phyloP scores from a whole-genome alignment of 1,140 invertebrate genomes.

The Hormaphis cornu region DNA sequence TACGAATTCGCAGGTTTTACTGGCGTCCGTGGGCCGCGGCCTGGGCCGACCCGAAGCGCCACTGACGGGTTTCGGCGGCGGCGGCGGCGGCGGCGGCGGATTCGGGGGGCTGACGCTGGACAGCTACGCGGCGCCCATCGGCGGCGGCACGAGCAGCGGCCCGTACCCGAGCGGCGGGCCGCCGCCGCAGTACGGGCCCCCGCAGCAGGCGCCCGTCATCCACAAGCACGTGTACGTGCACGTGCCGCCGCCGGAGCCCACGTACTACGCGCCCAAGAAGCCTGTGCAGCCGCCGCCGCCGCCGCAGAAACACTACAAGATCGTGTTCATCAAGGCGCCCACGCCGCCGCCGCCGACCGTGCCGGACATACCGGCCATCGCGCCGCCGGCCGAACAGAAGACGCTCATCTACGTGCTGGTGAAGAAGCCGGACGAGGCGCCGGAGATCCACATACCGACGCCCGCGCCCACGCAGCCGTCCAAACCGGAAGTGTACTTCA shows the following conservation, averaged over 20 bases:
- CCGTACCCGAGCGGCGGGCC: conserved; percentile 47
- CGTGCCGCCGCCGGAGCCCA: conserved; percentile 71
- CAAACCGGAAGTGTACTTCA: conserved; percentile 80
- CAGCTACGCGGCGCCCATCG: conserved; percentile 39
- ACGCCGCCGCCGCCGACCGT: conserved; percentile 67
- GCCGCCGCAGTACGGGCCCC: conserved; percentile 58
- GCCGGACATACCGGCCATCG: conserved; percentile 58
- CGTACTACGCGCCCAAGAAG: conserved; percentile 51
- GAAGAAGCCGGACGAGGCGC: conserved; percentile 74
- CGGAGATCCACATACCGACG: conserved; percentile 65
- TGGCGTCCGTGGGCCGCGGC: conserved; percentile 35
- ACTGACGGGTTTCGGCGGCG: conserved; percentile 21
- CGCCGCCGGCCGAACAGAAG: conserved; percentile 74
- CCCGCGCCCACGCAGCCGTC: conserved; percentile 68
- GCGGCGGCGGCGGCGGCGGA: conserved; percentile 33
- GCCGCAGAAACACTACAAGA: conserved; percentile 80
- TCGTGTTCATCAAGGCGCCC: conserved; percentile 79
- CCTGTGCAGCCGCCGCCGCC: conserved; percentile 45
- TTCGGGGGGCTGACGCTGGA: conserved; percentile 36
- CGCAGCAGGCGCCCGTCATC: conserved; percentile 60
- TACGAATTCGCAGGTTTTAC: conserved; percentile 32
- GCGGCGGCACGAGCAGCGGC: conserved; percentile 41
- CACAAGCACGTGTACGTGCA: conserved; percentile 81
- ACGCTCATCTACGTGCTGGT: conserved; percentile 81
- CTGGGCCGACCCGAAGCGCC: conserved; percentile 37